These are phyloP conservation scores for Rhinolophus sinicus DNA, from an alignment of 2,113 vertebrate genomes.

Conservation along the genomic window DNA sequence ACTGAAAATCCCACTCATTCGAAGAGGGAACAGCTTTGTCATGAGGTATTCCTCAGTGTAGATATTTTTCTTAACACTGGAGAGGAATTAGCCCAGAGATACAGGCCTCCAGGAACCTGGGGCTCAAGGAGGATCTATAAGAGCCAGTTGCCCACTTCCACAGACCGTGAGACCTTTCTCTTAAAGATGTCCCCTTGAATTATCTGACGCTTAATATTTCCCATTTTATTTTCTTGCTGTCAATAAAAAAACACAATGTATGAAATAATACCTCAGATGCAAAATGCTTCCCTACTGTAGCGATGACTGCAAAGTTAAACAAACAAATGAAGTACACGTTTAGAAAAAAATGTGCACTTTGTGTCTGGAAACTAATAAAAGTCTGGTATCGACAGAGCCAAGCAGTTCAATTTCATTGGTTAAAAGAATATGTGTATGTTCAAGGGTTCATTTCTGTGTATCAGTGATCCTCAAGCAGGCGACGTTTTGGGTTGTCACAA, in stretches of 20 bases:
- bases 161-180: not conserved
- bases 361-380: not conserved
- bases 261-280: not conserved
- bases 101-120: not conserved
- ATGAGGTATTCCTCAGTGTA: not conserved
- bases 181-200: not conserved
- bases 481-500: not conserved
- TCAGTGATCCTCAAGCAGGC: not conserved
- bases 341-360: not conserved
- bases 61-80: not conserved
- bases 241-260: not conserved
- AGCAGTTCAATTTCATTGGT: not conserved
- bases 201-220: not conserved
- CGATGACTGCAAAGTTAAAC: not conserved
- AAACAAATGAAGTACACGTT: not conserved
- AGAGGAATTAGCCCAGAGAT: not conserved
- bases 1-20: not conserved
- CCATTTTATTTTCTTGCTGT: slow-evolving; percentile 10
- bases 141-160: not conserved
- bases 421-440: not conserved
- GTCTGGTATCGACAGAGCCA: not conserved
- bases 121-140: fast-evolving
- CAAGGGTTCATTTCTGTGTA: not conserved
- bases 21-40: not conserved
- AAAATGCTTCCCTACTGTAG: not conserved